Base-by-base conservation (phyloP, 64 coral and sea anemone genomes). In the Acropora yongei region DNA sequence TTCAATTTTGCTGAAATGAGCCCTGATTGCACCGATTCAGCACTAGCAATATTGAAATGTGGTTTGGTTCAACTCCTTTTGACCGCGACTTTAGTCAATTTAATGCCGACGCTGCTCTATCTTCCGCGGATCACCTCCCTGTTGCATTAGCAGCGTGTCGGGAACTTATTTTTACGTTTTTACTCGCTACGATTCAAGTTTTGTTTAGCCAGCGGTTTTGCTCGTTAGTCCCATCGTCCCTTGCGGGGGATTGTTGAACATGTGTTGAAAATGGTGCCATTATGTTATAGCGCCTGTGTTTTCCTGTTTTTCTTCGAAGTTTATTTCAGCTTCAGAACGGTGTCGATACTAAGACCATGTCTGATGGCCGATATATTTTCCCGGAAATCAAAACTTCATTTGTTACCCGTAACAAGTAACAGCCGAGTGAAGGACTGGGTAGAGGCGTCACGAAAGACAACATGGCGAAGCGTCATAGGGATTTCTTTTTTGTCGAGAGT, bases 241-340 rank as follows among this genome's bases (percentile, higher is more conserved):
- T 77, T 77, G 75, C 75, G 75, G 75, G 75, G 75, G 75, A 77
- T 77, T 77, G 75, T 77, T 77, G 75, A 77, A 48, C 75, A 77
- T 77, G 75, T 77, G 75, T 49, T 77, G 75, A 77, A 77, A 77
- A 77, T 77, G 75, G 75, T 40, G 44, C 75, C 75, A 77, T 77
- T 77, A 77, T 77, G 75, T 77, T 77, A 44, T 77, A 77, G 75
- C 45, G 75, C 75, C 75, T 77, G 75, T 77, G 41, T 77, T 77
- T 77, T 77, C 75, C 75, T 77, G 75, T 77, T 77, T 77, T 77
- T 77, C 10, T 77, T 47, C 75, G 44, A 77, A 77, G 75, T 77
- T 77, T 77, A 77, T 77, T 77, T 77, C 75, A 77, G 75, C 75
- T 77, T 77, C 43, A 77, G 75, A 77, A 77, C 75, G 44, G 75